Conservation (phyloP, 2,797 vertebrate species). For the Dromococcyx pavoninus region DNA sequence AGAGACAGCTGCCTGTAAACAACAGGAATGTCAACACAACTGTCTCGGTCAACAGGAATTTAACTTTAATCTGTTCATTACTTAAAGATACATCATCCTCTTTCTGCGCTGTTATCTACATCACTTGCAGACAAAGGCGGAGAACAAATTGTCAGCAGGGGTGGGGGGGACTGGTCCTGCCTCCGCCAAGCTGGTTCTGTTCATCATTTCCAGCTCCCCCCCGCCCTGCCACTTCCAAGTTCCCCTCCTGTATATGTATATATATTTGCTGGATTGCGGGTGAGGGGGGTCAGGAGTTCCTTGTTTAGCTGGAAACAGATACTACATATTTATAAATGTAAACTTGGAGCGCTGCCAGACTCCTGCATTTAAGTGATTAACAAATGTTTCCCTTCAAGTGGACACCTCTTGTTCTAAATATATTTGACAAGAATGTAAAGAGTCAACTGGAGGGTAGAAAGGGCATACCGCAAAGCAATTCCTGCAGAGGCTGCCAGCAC, state of each 20-base stretch:
- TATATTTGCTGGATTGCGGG: slow-evolving; percentile 28
- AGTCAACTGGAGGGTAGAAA: slow-evolving; percentile 75
- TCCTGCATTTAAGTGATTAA: slow-evolving; percentile 88
- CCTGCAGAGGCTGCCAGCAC: slow-evolving; percentile 65
- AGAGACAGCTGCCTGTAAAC: slow-evolving; percentile 77
- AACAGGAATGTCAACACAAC: slow-evolving; percentile 73
- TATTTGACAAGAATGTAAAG: slow-evolving; percentile 83
- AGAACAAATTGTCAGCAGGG: not conserved
- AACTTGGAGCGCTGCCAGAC: slow-evolving; percentile 83
- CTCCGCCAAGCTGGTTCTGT: slow-evolving; percentile 23
- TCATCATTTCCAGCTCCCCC: slow-evolving; percentile 51
- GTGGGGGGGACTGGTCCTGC: not conserved
- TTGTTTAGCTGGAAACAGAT: slow-evolving; percentile 75
- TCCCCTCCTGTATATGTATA: slow-evolving; percentile 7
- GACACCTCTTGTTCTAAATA: slow-evolving; percentile 90
- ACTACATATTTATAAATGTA: slow-evolving; percentile 81
- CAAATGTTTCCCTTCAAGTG: slow-evolving; percentile 87
- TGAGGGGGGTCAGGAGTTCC: slow-evolving; percentile 61
- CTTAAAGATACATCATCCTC: slow-evolving; percentile 69
- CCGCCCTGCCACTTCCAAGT: not conserved
- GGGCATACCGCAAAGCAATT: slow-evolving; percentile 75
- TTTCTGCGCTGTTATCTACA: slow-evolving; percentile 58
- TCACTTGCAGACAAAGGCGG: slow-evolving; percentile 45
- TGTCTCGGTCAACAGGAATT: slow-evolving; percentile 73
- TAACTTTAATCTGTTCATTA: slow-evolving; percentile 73